Conservation (phyloP, 2,113 vertebrate species). For the Amphilophus citrinellus region DNA sequence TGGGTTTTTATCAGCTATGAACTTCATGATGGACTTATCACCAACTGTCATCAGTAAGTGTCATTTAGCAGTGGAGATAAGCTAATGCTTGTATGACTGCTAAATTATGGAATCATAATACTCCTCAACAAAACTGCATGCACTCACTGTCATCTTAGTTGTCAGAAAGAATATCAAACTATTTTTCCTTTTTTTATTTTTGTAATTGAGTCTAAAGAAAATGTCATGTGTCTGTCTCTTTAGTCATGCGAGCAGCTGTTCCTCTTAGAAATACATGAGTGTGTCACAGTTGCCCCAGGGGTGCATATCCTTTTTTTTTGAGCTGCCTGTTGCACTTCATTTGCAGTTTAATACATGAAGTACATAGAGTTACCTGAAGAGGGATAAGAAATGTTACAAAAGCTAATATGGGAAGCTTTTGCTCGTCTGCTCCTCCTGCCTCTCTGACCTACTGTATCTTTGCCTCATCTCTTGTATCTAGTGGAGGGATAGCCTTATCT, state of each 20-base stretch:
- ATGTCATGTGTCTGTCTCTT: not conserved
- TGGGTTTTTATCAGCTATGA: not conserved
- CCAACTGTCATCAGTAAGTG: not conserved
- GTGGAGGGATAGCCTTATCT: constrained; percentile 21
- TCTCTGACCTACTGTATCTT: constrained; percentile 1
- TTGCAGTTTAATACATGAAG: constrained; percentile 12
- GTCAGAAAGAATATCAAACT: not conserved
- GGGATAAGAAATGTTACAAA: constrained; percentile 2
- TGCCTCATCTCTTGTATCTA: constrained; percentile 22
- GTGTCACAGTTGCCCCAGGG: constrained; percentile 17
- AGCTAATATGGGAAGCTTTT: not conserved
- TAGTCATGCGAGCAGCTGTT: not conserved
- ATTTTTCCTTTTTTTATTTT: not conserved
- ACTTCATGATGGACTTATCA: not conserved
- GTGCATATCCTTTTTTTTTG: constrained; percentile 21
- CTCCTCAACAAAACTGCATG: not conserved
- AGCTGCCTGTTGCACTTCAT: constrained; percentile 30
- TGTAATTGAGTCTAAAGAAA: not conserved
- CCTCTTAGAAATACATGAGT: constrained; percentile 21
- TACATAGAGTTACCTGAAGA: constrained; percentile 23
- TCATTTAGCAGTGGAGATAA: not conserved
- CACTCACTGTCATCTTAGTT: not conserved
- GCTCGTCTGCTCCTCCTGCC: not conserved
- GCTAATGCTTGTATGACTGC: not conserved
- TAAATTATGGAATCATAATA: not conserved